Evolutionary conservation across 2,113 vertebrate genomes (phyloP).

Genomic region (Damaliscus lunatus): DNA sequence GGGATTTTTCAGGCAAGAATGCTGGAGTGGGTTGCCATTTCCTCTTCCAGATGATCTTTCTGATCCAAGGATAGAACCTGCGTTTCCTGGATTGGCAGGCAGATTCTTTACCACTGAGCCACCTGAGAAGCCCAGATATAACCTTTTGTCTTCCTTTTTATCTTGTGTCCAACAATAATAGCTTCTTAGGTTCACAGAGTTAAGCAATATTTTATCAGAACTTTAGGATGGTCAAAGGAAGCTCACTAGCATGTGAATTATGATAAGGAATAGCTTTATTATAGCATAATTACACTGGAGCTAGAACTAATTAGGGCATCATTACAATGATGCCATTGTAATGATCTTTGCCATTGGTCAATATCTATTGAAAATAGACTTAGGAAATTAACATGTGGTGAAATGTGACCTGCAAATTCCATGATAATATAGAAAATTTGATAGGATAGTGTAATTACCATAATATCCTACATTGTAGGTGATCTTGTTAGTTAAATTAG

Average conservation of each 20-base stretch:
- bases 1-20: background rate
- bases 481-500: background rate
- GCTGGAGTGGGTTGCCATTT: background rate
- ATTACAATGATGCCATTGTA: background rate
- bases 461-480: background rate
- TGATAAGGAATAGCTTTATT: background rate
- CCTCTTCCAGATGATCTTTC: background rate
- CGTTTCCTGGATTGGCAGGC: background rate
- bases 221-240: constrained; percentile 16
- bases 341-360: background rate
- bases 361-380: background rate
- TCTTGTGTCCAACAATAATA: background rate
- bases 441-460: background rate
- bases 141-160: constrained; percentile 17
- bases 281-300: background rate
- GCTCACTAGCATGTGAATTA: background rate
- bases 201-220: background rate
- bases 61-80: background rate
- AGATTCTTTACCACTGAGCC: background rate
- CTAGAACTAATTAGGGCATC: background rate
- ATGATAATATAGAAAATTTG: background rate
- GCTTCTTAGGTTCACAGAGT: background rate
- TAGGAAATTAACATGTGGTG: background rate
- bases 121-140: background rate
- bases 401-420: background rate